Percentiles rank a stretch among this genome's conserved stretches.
Evolutionary conservation across 1,140 invertebrate genomes (phyloP).

Genomic region (Thalassaphorura encarpata): DNA sequence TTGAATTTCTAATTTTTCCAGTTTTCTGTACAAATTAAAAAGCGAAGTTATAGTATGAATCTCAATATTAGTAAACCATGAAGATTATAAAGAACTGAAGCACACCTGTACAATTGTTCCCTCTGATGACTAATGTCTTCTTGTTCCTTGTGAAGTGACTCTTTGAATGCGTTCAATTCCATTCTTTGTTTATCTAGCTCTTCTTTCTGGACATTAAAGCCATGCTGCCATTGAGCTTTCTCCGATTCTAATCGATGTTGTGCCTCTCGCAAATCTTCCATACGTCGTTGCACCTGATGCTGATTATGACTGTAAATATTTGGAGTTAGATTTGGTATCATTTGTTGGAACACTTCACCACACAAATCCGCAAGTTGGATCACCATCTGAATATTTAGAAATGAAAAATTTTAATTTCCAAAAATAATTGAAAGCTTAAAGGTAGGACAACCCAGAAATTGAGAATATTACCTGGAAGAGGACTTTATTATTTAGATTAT

Average conservation of each 20-base stretch:
- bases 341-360: constrained; percentile 31
- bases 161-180: constrained; percentile 16
- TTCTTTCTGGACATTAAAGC: constrained; percentile 21
- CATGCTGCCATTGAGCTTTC: constrained; percentile 27
- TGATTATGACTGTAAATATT: constrained; percentile 22
- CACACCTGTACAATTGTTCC: constrained; percentile 63
- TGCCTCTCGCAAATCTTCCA: constrained; percentile 30
- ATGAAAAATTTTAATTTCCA: not conserved
- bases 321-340: constrained; percentile 26
- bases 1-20: constrained; percentile 28
- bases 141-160: constrained; percentile 46
- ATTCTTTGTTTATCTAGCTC: constrained; percentile 15
- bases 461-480: constrained; percentile 9
- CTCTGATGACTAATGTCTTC: constrained; percentile 72
- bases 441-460: not conserved
- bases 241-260: constrained; percentile 28
- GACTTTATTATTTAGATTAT: constrained; percentile 12
- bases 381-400: constrained; percentile 19
- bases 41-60: not conserved
- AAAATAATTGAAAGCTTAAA: constrained; percentile 5
- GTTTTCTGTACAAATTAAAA: constrained; percentile 20
- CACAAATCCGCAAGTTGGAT: constrained; percentile 29
- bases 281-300: constrained; percentile 22
- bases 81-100: not conserved
- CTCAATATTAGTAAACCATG: not conserved